Evolutionary conservation across 2,888 invertebrate genomes (phyloP).

Genomic region (Linyphia triangularis): DNA sequence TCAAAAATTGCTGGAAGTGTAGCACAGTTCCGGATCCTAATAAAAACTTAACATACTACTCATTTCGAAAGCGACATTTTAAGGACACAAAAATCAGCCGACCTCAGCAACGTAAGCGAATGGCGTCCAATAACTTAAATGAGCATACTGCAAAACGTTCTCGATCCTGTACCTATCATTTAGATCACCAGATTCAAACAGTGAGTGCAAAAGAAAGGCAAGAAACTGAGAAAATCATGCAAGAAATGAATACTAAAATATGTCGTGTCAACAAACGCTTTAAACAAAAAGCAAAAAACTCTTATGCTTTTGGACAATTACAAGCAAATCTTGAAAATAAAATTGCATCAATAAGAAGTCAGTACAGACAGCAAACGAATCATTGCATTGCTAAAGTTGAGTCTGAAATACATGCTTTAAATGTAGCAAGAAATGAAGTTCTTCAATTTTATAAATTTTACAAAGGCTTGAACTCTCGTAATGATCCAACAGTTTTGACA

Average conservation of each 20-base stretch:
- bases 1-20: slow-evolving; percentile 42
- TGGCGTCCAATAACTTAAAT: background rate
- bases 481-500: slow-evolving; percentile 44
- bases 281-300: background rate
- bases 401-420: slow-evolving; percentile 7
- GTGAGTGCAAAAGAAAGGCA: background rate
- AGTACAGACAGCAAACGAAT: background rate
- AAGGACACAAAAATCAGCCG: background rate
- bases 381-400: background rate
- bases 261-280: background rate
- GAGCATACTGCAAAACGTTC: background rate
- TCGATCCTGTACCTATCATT: slow-evolving; percentile 39
- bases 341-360: background rate
- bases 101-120: slow-evolving; percentile 15
- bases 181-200: slow-evolving; percentile 41
- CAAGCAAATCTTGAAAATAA: too few species aligned
- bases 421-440: slow-evolving; percentile 41
- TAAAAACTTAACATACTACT: slow-evolving; percentile 58
- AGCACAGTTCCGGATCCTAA: slow-evolving; percentile 52
- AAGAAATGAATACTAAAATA: slow-evolving; percentile 26
- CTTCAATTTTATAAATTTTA: slow-evolving; percentile 62
- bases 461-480: slow-evolving; percentile 26
- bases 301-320: too few species aligned
- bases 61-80: slow-evolving; percentile 18
- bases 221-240: background rate